phyloP scores from a whole-genome alignment of 2,113 vertebrate species.

The Ameiurus melas region DNA sequence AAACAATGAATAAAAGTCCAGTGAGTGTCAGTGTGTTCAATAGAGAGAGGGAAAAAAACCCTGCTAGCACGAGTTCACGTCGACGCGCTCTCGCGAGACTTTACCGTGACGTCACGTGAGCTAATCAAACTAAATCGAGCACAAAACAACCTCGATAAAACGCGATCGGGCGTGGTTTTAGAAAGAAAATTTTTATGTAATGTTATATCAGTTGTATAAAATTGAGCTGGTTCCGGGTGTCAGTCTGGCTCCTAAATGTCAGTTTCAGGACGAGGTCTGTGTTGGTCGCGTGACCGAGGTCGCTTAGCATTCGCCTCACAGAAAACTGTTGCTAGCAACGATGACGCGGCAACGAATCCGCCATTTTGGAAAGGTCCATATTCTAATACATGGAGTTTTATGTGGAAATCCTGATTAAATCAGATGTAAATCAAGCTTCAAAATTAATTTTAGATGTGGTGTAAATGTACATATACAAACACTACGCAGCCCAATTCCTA shows the following conservation, averaged over 20 bases:
- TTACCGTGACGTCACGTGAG: not conserved
- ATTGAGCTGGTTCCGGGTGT: not conserved
- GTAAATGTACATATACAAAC: not conserved
- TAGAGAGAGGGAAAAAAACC: too few species aligned
- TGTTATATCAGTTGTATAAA: not conserved
- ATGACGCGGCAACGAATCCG: not conserved
- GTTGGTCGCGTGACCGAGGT: slow-evolving; percentile 12
- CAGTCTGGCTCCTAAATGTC: not conserved
- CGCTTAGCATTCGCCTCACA: not conserved
- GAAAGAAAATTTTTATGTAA: not conserved
- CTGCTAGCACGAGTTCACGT: not conserved
- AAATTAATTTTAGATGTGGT: not conserved
- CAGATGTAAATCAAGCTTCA: not conserved
- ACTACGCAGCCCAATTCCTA: not conserved
- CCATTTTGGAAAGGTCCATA: not conserved
- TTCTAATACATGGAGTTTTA: not conserved
- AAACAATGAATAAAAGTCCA: not conserved
- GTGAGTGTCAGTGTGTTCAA: not conserved
- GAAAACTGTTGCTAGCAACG: not conserved
- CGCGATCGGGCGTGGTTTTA: too few species aligned
- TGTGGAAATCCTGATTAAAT: not conserved
- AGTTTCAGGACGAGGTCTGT: not conserved
- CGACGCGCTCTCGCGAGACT: not conserved
- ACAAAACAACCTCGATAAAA: not conserved
- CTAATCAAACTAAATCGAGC: not conserved